A percentile compares a stretch with the other conserved stretches of the same genome.
Conservation (phyloP, 2,888 invertebrate genomes). For the Drosophila dives region DNA sequence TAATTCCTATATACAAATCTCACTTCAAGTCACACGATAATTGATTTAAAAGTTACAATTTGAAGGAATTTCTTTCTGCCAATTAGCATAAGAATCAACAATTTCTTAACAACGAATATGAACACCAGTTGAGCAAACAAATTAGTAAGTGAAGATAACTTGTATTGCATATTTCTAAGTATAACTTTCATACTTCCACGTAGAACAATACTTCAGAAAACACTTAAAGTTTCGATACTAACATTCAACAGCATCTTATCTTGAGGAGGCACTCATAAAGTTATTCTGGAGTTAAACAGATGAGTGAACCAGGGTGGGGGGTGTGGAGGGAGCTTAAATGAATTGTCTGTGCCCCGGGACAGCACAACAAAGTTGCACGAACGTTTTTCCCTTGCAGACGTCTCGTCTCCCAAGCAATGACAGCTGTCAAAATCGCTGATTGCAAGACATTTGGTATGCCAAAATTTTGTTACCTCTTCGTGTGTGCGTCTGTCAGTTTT, state of each 20-base stretch:
- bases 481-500: constrained; percentile 26
- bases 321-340: constrained; percentile 35
- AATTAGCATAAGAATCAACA: neutral
- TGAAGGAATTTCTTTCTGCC: neutral
- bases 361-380: constrained; percentile 17
- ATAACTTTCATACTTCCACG: neutral
- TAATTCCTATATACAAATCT: neutral
- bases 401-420: constrained; percentile 63
- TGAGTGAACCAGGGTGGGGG: neutral
- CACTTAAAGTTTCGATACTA: constrained; percentile 18
- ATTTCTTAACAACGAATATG: neutral
- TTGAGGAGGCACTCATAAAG: constrained; percentile 12
- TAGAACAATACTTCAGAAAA: neutral
- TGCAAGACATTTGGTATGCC: constrained; percentile 64
- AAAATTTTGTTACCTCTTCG: constrained; percentile 41
- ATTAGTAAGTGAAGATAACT: neutral
- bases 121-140: neutral
- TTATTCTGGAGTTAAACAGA: constrained; percentile 17
- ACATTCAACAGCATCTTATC: constrained; percentile 26
- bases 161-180: neutral
- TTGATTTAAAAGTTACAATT: neutral
- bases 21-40: neutral
- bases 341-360: constrained; percentile 54
- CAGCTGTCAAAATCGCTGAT: constrained; percentile 74
- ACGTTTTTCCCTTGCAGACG: constrained; percentile 33